Base-by-base conservation (phyloP, 2,888 invertebrate genomes). In the Esperia sulphurella region DNA sequence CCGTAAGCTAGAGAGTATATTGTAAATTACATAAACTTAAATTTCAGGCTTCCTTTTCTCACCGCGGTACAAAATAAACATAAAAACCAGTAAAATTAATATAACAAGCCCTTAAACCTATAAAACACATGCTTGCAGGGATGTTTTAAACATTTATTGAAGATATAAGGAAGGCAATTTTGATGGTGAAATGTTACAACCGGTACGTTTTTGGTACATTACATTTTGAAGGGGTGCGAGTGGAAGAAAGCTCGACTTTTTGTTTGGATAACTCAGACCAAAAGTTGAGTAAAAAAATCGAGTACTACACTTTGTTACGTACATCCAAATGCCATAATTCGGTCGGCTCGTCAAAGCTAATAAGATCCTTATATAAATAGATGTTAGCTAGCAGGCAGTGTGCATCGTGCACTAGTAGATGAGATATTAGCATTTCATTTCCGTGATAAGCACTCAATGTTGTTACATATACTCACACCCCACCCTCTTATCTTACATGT, bases 71-170 rank as follows among this genome's bases (percentile, higher is more conserved):
- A 40, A 48, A 50, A 51, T 58, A 59, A 57, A 61, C 59, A 59
- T 41, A 57, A 61, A 73, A 75, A 75, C 67, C 74, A 65, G 71
- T 75, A 70, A 78, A 78, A 82, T 79, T 81, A 83, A 85, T 84
- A 83, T 75, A 86, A 84, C 84, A 85, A 80, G 77, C 81, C 72
- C 78, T 86, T 78, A 81, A 80, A 76, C 63, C 75, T 70, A 87
- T 88, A 86, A 86, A 86, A 86, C 84, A 88, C 87, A 87, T 87
- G 87, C 85, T 88, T 80, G 79, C 80, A 62, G 64, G 72, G 61
- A 79, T 83, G 79, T 80, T 85, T 85, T 79, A 83, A 85, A 85
- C 81, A 83, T 85, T 84, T 85, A 82, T 83, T 81, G 78, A 74
- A 81, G 82, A 79, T 80, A 83, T 79, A 83, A 83, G 76, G 74